A percentile compares a stretch with the other conserved stretches of the same genome.
phyloP scores from a whole-genome alignment of 2,113 vertebrate species.

The Corvus cornix region DNA sequence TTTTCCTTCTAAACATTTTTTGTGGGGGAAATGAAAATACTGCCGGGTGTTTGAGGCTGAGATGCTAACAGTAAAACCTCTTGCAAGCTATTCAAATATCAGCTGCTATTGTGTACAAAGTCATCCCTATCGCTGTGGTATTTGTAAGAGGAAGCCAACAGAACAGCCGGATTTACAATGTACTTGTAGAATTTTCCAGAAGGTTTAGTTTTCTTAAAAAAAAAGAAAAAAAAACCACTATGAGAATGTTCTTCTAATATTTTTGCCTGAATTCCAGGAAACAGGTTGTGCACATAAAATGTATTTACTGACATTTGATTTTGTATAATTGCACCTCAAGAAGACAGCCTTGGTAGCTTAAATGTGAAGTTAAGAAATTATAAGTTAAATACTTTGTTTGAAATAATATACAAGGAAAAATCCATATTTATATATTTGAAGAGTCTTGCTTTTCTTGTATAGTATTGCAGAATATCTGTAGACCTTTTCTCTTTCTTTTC shows the following conservation, averaged over 20 bases:
- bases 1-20: conserved; percentile 40
- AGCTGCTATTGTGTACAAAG: conserved; percentile 11
- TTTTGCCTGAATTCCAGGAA: background rate
- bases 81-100: conserved; percentile 28
- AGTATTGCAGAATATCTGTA: background rate
- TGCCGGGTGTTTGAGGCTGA: background rate
- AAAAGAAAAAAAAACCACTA: background rate
- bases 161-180: background rate
- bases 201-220: background rate
- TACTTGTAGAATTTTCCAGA: conserved; percentile 12
- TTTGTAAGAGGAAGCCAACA: conserved; percentile 18
- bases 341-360: background rate
- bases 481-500: background rate
- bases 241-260: background rate
- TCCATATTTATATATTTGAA: background rate
- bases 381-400: background rate
- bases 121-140: conserved; percentile 14
- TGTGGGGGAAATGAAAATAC: background rate
- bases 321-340: background rate
- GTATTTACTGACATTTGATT: background rate
- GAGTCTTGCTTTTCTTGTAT: background rate
- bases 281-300: background rate
- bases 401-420: background rate
- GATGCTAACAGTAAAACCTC: conserved; percentile 17
- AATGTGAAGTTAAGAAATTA: background rate